Evolutionary conservation across 1,140 invertebrate genomes (phyloP).

Genomic region (Meloidogyne hapla): DNA sequence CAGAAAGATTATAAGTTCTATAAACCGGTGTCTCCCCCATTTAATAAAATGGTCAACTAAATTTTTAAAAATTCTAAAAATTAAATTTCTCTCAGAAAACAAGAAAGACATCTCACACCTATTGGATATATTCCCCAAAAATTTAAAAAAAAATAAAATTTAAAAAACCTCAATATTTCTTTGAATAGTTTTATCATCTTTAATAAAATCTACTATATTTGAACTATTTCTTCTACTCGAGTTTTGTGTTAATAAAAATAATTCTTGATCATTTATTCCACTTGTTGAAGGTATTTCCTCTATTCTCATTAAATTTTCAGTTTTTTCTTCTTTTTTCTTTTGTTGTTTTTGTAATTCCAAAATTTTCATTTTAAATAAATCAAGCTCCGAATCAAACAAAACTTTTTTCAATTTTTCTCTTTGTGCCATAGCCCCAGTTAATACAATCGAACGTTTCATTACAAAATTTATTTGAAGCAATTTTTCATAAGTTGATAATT

Average conservation of each 20-base stretch:
- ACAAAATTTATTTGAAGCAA: constrained; percentile 39
- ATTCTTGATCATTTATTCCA: neutral
- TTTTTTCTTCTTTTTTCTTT: constrained; percentile 1
- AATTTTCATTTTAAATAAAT: constrained; percentile 24
- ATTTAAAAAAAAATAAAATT: neutral
- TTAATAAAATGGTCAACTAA: no score
- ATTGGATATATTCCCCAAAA: neutral
- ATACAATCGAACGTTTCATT: constrained; percentile 36
- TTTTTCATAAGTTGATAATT: constrained; percentile 39
- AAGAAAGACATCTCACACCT: neutral
- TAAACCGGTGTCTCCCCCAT: no score
- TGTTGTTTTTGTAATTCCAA: constrained; percentile 13
- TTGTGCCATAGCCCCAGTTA: constrained; percentile 22
- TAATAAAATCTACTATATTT: neutral
- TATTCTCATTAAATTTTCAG: neutral
- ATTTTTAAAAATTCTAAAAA: no score
- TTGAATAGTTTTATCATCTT: constrained; percentile 12
- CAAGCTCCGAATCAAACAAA: constrained; percentile 26
- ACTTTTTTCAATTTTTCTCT: constrained; percentile 35
- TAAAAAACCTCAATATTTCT: constrained; percentile 24
- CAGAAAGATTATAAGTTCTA: no score
- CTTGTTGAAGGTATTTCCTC: neutral
- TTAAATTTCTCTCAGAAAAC: no score
- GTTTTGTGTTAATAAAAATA: neutral
- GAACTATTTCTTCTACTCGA: constrained; percentile 1